Percentiles rank a stretch among this genome's conserved stretches.
phyloP scores from a whole-genome alignment of 2,113 vertebrate species.

The Calypte anna region DNA sequence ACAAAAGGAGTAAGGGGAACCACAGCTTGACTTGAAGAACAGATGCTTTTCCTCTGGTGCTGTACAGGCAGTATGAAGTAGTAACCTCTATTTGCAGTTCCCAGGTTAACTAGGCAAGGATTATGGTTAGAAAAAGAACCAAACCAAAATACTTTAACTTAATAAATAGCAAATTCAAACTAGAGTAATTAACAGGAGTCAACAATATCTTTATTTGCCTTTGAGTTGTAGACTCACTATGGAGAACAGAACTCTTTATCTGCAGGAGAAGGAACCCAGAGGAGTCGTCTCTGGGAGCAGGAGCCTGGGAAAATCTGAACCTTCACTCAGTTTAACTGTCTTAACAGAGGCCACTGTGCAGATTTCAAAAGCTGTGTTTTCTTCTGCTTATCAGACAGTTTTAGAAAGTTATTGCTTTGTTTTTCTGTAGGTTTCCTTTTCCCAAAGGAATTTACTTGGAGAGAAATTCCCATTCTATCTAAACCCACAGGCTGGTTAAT shows the following conservation, averaged over 20 bases:
- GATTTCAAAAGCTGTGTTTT: background rate
- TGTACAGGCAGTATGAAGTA: too few species aligned
- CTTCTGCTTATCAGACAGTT: background rate
- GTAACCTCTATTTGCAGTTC: too few species aligned
- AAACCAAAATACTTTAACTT: background rate
- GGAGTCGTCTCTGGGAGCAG: background rate
- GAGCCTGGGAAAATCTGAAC: background rate
- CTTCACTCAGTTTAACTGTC: background rate
- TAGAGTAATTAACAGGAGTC: background rate
- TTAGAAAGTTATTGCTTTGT: background rate
- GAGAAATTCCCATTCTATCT: background rate
- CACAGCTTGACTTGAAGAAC: too few species aligned
- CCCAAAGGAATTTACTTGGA: background rate
- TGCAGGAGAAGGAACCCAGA: background rate
- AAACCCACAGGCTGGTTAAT: background rate
- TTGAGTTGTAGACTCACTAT: background rate
- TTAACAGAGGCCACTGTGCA: background rate
- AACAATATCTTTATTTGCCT: background rate
- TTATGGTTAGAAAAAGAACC: background rate
- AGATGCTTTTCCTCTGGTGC: too few species aligned
- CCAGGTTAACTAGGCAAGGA: background rate
- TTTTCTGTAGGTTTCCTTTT: constrained; percentile 1
- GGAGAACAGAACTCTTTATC: background rate
- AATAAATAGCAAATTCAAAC: background rate
- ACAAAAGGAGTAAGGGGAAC: too few species aligned